Conservation (phyloP, 2,797 vertebrate genomes). For the Poeciliopsis presidionis region DNA sequence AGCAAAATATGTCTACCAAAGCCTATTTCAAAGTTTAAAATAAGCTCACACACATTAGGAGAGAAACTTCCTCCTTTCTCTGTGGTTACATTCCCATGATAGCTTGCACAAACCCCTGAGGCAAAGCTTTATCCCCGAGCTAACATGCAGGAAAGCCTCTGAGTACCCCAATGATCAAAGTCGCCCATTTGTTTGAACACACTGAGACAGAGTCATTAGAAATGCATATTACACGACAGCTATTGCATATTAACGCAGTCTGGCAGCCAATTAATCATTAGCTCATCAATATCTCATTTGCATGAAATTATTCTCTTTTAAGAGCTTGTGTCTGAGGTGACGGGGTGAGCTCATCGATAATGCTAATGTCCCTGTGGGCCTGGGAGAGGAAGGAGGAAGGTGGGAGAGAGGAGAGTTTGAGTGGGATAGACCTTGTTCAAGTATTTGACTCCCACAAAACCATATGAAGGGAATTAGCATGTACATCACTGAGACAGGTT, state of each 20-base stretch:
- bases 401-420: conserved; percentile 31
- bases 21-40: conserved; percentile 18
- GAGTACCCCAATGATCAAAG: conserved; percentile 82
- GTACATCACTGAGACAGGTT: conserved; percentile 36
- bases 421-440: conserved; percentile 64
- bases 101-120: conserved; percentile 62
- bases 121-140: conserved; percentile 68
- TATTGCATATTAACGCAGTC: conserved; percentile 98
- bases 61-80: conserved; percentile 41
- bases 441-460: conserved; percentile 57
- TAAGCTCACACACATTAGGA: conserved; percentile 20
- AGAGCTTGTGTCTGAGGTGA: conserved; percentile 96
- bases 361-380: conserved; percentile 94
- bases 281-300: conserved; percentile 98
- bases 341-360: conserved; percentile 98
- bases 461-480: conserved; percentile 57
- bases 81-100: conserved; percentile 62
- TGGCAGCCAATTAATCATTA: conserved; percentile 99
- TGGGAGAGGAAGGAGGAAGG: conserved; percentile 78
- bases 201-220: conserved; percentile 96
- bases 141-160: conserved; percentile 79
- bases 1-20: conserved; percentile 9
- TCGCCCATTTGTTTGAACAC: conserved; percentile 93
- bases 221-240: conserved; percentile 96
- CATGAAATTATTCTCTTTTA: conserved; percentile 99